phyloP scores from a whole-genome alignment of 2,888 invertebrate species.

The Eledone cirrhosa region DNA sequence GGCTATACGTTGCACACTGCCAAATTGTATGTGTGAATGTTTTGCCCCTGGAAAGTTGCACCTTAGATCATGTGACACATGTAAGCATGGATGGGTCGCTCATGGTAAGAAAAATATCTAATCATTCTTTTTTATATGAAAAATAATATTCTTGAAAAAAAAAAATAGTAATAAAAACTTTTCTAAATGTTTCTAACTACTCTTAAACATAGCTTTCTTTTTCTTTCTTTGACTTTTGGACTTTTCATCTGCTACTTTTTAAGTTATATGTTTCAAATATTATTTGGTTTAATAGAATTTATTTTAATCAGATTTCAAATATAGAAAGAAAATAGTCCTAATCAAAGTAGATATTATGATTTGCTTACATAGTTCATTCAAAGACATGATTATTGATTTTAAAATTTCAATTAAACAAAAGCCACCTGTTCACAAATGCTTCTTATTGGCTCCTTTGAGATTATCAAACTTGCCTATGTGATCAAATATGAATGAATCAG shows the following conservation, averaged over 20 bases:
- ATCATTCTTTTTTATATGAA: no score
- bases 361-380: not conserved
- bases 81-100: slow-evolving; percentile 79
- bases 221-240: no score
- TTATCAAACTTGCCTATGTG: slow-evolving; percentile 16
- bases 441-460: slow-evolving; percentile 2
- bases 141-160: no score
- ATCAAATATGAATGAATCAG: slow-evolving; percentile 17
- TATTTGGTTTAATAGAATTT: no score
- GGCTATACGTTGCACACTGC: slow-evolving; percentile 73
- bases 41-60: slow-evolving; percentile 76
- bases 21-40: slow-evolving; percentile 76
- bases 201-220: no score
- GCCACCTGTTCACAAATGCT: slow-evolving; percentile 20
- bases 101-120: slow-evolving; percentile 73
- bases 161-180: no score
- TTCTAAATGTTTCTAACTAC: no score
- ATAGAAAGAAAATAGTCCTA: no score
- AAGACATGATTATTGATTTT: slow-evolving; percentile 27
- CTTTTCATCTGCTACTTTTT: no score
- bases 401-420: slow-evolving; percentile 23
- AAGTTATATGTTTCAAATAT: no score
- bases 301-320: no score
- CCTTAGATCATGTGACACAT: slow-evolving; percentile 76
- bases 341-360: no score